Evolutionary conservation across 2,888 invertebrate genomes (phyloP).

Genomic region (Ischnus inquisitorius): DNA sequence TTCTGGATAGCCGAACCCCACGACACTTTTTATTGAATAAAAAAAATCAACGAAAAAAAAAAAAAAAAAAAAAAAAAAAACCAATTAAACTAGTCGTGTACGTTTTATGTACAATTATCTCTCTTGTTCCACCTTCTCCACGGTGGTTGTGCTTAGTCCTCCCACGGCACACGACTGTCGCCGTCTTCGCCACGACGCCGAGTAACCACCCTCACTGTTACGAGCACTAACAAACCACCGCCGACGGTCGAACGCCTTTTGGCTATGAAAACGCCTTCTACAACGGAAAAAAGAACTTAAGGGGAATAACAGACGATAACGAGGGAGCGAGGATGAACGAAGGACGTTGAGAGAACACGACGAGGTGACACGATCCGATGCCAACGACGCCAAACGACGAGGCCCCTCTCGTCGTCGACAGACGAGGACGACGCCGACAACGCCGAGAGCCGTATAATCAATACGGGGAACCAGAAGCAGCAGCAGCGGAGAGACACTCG

Average conservation of each 20-base stretch:
- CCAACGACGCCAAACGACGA: slow-evolving; percentile 65
- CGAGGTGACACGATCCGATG: slow-evolving; percentile 59
- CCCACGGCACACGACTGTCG: slow-evolving; percentile 32
- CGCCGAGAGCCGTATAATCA: slow-evolving; percentile 61
- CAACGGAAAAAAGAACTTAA: neutral
- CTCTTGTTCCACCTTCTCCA: slow-evolving; percentile 17
- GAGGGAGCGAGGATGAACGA: slow-evolving; percentile 18
- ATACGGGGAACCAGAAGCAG: slow-evolving; percentile 51
- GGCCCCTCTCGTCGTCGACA: slow-evolving; percentile 64
- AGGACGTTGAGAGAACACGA: slow-evolving; percentile 49
- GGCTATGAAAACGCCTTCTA: neutral
- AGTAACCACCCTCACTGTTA: slow-evolving; percentile 53
- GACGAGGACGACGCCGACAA: slow-evolving; percentile 63
- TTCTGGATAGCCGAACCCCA: slow-evolving; percentile 65
- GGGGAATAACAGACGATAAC: neutral
- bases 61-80: neutral
- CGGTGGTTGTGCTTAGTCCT: slow-evolving; percentile 22
- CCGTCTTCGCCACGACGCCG: slow-evolving; percentile 53
- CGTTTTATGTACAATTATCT: neutral
- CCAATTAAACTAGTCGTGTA: neutral
- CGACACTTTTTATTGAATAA: slow-evolving; percentile 43
- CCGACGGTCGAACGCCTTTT: slow-evolving; percentile 8
- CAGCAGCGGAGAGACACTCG: slow-evolving; percentile 51
- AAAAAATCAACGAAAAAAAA: neutral
- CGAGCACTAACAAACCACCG: slow-evolving; percentile 27